Percentiles rank a stretch among this genome's conserved stretches.
Evolutionary conservation across 2,113 vertebrate genomes (phyloP).

Genomic region (Salvelinus sp.): DNA sequence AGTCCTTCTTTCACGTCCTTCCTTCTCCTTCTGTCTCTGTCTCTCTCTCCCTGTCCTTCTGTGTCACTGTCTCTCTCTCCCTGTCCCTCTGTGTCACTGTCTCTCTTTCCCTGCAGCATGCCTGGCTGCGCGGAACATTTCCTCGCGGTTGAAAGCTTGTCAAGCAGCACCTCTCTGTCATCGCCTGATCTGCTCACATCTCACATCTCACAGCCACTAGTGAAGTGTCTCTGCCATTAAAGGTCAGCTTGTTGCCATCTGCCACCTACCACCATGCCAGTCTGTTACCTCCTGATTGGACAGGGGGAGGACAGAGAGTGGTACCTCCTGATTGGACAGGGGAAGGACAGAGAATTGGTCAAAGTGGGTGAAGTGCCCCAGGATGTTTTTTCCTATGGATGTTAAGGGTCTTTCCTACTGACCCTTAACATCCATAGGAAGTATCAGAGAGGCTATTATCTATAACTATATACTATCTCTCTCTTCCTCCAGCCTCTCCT

Average conservation of each 20-base stretch:
- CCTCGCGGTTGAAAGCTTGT: background rate
- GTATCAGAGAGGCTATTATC: background rate
- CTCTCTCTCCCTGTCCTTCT: background rate
- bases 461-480: background rate
- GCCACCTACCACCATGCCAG: too few species aligned
- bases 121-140: background rate
- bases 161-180: background rate
- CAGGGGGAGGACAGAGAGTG: background rate
- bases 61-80: background rate
- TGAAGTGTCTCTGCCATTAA: background rate
- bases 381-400: background rate
- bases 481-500: background rate
- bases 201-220: background rate
- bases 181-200: background rate
- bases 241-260: background rate
- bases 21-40: background rate
- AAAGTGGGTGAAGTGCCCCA: background rate
- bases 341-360: background rate
- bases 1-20: background rate
- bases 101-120: slow-evolving; percentile 7
- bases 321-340: background rate
- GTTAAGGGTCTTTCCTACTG: too few species aligned
- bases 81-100: background rate
- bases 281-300: background rate
- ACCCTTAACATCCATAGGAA: too few species aligned